These are phyloP conservation scores for Flabesymbios commensalis DNA, from an alignment of 2,888 invertebrate species.

Conservation along the genomic window DNA sequence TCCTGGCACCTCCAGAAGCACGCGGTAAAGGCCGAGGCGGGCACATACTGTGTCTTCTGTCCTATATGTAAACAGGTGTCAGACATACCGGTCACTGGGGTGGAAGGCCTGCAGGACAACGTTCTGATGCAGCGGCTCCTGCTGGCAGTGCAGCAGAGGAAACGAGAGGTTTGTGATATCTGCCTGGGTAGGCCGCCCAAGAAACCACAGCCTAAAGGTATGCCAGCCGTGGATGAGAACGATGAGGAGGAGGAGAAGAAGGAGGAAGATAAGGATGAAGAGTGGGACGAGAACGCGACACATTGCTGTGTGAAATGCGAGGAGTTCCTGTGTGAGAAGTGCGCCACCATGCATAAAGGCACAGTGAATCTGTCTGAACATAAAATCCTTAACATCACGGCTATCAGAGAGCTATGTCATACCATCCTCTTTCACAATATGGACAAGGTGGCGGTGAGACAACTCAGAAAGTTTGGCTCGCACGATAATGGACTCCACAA, in stretches of 20 bases:
- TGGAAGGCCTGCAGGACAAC: conserved; percentile 18
- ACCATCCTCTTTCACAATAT: background rate
- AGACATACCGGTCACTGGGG: background rate
- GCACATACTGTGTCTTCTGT: conserved; percentile 20
- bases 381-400: conserved; percentile 13
- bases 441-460: conserved; percentile 4
- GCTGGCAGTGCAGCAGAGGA: conserved; percentile 9
- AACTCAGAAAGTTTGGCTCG: conserved; percentile 12
- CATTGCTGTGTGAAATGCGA: conserved; percentile 27
- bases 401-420: conserved; percentile 13
- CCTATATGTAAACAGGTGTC: conserved; percentile 23
- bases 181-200: background rate
- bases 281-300: conserved; percentile 2
- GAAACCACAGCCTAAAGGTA: background rate
- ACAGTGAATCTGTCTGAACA: conserved; percentile 21
- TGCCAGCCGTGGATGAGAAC: background rate
- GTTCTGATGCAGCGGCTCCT: conserved; percentile 12
- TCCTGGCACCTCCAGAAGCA: conserved; percentile 7
- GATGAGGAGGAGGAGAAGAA: background rate
- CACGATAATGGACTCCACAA: conserved; percentile 1
- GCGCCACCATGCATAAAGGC: conserved; percentile 18
- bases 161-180: conserved; percentile 14
- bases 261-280: too few species aligned
- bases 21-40: conserved; percentile 5
- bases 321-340: conserved; percentile 28